Evolutionary conservation across 2,888 invertebrate genomes (phyloP), one percentile per base, ranked within the genome.

Genomic region (Escarpia spicata): DNA sequence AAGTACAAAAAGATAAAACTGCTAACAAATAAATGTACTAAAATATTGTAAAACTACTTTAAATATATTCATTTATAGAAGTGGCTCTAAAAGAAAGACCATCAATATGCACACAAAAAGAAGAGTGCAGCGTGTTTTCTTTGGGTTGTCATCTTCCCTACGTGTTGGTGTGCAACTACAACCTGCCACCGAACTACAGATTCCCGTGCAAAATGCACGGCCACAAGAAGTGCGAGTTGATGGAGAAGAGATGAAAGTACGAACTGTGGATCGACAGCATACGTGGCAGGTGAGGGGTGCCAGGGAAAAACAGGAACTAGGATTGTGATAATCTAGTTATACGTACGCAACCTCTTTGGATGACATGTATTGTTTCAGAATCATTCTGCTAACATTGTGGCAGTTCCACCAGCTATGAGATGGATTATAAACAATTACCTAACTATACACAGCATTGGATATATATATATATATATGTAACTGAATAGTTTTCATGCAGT

Each of bases 191-290:
- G 1, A 91, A 91, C 9, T 31, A 60, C 44, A 26, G 43, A 52
- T 52, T 9, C 52, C 90, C 15, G 9, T 6, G 44, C 15, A 19
- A 43, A 19, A 43, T 52, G 26, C 89, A 58, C 12, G 91, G 91
- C 15, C 37, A 4, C 15, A 90, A 91, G 52, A 91, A 91, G 12
- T 43, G 89, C 0, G 44, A 93, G 91, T 4, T 26, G 43, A 19
- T 75, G 44, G 93, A 94, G 52, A 93, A 94, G 75, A 58, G 93
- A 44, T 93, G 93, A 92, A 93, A 94, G 90, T 93, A 93, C 89
- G 93, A 95, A 60, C 94, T 93, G 26, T 95, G 95, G 95, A 94
- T 95, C 44, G 43, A 94, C 26, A 94, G 94, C 90, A 91, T 95
- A 31, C 52, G 93, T 3, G 94, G 94, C 90, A 94, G 93, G 94